A percentile compares a stretch with the other conserved stretches of the same genome.
These are phyloP conservation scores for Sebastolobus alascanus DNA, from an alignment of 2,797 vertebrate genomes.

Conservation along the genomic window DNA sequence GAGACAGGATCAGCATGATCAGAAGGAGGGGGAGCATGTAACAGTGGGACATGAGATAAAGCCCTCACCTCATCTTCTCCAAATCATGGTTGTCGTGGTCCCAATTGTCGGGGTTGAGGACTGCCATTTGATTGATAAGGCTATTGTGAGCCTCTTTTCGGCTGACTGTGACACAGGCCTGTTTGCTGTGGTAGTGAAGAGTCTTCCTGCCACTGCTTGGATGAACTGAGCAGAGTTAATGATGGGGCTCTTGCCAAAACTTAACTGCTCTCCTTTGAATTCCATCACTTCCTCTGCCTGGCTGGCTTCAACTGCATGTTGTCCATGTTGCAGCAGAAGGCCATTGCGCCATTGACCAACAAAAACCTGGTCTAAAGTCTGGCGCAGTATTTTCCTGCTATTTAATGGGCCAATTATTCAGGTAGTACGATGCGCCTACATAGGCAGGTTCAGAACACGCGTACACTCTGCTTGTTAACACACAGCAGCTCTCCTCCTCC, in stretches of 20 bases:
- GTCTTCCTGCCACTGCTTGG: not conserved
- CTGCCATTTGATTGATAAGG: not conserved
- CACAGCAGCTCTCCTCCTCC: too few species aligned
- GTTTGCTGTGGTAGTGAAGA: not conserved
- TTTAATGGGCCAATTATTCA: too few species aligned
- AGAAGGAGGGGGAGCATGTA: too few species aligned
- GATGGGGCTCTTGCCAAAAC: not conserved
- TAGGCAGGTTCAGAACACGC: too few species aligned
- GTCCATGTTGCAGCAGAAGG: too few species aligned
- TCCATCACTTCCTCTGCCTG: not conserved
- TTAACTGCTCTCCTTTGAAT: not conserved
- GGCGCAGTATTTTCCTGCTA: too few species aligned
- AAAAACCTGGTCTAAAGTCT: too few species aligned
- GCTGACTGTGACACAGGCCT: not conserved
- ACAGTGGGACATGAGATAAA: not conserved
- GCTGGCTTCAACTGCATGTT: not conserved
- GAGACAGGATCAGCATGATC: too few species aligned
- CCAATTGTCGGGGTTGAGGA: not conserved
- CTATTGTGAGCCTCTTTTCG: not conserved
- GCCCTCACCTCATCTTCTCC: not conserved
- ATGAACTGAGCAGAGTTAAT: not conserved
- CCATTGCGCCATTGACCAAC: too few species aligned
- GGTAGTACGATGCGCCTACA: too few species aligned
- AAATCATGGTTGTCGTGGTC: not conserved
- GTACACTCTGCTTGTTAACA: too few species aligned